A percentile compares a stretch with the other conserved stretches of the same genome.
Conservation (phyloP, 2,888 invertebrate species). For the Pristionchus exspectatus region DNA sequence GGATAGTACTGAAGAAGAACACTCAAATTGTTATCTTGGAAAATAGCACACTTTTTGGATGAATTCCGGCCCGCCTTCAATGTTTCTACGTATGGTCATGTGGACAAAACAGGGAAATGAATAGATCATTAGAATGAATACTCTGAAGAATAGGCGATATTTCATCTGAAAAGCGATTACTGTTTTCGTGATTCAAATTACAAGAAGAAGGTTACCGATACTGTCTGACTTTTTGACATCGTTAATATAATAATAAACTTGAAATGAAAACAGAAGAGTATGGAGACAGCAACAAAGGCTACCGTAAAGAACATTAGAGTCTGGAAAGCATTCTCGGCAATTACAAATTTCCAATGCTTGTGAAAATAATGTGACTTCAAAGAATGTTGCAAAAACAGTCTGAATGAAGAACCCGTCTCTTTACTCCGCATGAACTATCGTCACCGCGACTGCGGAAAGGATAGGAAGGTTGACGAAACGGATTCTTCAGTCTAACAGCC, state of each 20-base stretch:
- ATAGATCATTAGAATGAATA: not conserved
- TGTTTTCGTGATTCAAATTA: not conserved
- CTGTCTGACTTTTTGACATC: not conserved
- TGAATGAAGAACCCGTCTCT: too few relatives aligned
- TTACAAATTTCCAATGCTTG: too few relatives aligned
- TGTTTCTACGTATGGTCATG: not conserved
- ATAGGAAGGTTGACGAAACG: too few relatives aligned
- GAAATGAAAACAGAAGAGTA: slow-evolving; percentile 20
- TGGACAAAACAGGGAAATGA: not conserved
- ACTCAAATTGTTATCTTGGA: not conserved
- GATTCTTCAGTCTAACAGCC: too few relatives aligned
- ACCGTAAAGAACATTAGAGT: slow-evolving; percentile 21
- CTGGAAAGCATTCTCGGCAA: not conserved
- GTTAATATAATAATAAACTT: not conserved
- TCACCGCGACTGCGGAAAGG: too few relatives aligned
- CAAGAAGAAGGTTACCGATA: not conserved
- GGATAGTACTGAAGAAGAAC: not conserved
- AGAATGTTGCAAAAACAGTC: too few relatives aligned
- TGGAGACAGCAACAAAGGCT: not conserved
- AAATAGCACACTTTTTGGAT: not conserved
- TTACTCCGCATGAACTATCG: too few relatives aligned
- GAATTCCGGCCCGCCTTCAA: not conserved
- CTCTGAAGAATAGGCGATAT: not conserved
- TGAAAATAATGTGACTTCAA: too few relatives aligned
- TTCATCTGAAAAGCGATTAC: not conserved